Base-by-base conservation (phyloP, 37 sponge, comb jelly and placozoan genomes). In the Halichondria panicea region DNA sequence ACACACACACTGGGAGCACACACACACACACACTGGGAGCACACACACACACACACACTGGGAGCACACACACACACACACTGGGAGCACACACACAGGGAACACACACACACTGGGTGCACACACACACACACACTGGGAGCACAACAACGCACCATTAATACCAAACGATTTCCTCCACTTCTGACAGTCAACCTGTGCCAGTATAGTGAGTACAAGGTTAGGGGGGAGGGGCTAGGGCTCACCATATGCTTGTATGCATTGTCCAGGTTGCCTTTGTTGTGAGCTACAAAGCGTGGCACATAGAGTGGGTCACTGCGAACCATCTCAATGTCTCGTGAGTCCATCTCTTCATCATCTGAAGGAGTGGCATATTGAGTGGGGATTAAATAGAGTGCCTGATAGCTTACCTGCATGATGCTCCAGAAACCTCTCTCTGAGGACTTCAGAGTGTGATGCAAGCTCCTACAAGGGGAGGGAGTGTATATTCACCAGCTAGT, bases 201-300 rank as follows among this genome's bases (percentile, higher is more conserved):
- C 8, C 19, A 45, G 19, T 39, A 43, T 43, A 12, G 53, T 43
- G 22, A 32, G 6, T 12, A 46, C 15, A 4, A 34, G 38, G 24
- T 7, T 46, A 27, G 24, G 34, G 3, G 40, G 25, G 25, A 60
- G 55, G 57, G 7, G 4, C 8, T 8, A 64, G 6, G 46, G 27
- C 61, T 46, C 55, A 91, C 91, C 88, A 91, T 73, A 25, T 79
- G 77, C 0, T 86, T 70, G 41, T 76, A 78, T 25, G 92, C 87
- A 44, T 62, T 70, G 12, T 71, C 75, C 7, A 38, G 62, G 66
- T 86, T 54, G 1, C 87, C 79, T 22, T 46, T 36, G 25, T 77
- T 63, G 41, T 86, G 87, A 3, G 46, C 37, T 1, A 74, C 69
- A 69, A 86, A 91, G 63, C 79, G 81, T 34, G 45, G 38, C 4